A percentile compares a stretch with the other conserved stretches of the same genome.
Conservation (phyloP, 2,113 vertebrate species). For the Casuarius casuarius region DNA sequence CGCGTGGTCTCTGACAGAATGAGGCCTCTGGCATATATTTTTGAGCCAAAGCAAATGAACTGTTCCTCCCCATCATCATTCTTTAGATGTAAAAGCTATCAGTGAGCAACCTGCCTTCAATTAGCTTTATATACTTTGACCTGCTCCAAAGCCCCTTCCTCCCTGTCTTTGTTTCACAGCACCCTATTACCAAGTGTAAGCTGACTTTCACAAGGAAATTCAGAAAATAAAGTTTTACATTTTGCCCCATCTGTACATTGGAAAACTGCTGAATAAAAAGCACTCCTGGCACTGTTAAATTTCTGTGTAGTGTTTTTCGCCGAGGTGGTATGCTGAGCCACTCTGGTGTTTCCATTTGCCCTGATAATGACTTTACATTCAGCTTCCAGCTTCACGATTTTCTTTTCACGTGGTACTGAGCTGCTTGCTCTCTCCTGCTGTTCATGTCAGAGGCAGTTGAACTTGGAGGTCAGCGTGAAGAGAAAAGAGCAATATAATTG, state of each 20-base stretch:
- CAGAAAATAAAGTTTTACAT: background rate
- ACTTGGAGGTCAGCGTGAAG: constrained; percentile 43
- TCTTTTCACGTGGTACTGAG: constrained; percentile 36
- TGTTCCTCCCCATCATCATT: background rate
- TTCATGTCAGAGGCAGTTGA: constrained; percentile 43
- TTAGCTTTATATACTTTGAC: background rate
- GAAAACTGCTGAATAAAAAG: background rate
- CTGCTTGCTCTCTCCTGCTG: constrained; percentile 53
- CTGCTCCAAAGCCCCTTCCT: background rate
- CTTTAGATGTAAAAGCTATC: background rate
- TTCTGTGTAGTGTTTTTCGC: constrained; percentile 14
- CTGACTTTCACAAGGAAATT: background rate
- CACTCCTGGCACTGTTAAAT: background rate
- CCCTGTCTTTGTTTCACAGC: background rate
- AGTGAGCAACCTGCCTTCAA: background rate
- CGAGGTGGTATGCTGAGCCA: background rate
- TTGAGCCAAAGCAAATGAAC: constrained; percentile 16
- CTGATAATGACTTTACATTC: constrained; percentile 50
- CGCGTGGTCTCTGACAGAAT: background rate
- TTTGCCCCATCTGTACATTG: background rate
- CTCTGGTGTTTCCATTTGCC: background rate
- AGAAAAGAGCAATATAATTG: constrained; percentile 56
- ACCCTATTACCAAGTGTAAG: background rate
- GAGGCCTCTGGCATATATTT: constrained; percentile 2
- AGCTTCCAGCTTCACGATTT: constrained; percentile 50